Evolutionary conservation across 2,797 vertebrate species (phyloP).

Genomic region (Fistularia tabacaria): DNA sequence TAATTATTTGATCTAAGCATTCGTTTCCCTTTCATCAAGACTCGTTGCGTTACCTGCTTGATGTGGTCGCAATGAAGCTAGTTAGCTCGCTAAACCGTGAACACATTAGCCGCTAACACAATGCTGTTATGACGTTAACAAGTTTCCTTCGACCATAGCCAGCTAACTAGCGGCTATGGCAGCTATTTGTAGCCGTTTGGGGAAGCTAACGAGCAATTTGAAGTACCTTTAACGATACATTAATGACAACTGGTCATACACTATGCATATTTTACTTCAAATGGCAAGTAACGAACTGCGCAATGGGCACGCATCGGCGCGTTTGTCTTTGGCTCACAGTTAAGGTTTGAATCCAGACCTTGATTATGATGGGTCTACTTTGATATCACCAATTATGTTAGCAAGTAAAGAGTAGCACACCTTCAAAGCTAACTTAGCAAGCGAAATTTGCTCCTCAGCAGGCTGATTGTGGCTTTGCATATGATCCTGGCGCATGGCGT

Average conservation of each 20-base stretch:
- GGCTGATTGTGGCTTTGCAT: constrained; percentile 7
- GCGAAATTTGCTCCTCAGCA: constrained; percentile 36
- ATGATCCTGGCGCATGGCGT: neutral
- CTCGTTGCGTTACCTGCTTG: neutral
- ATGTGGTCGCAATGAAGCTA: constrained; percentile 62
- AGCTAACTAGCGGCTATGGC: constrained; percentile 76
- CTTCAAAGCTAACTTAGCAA: constrained; percentile 59
- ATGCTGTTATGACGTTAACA: constrained; percentile 69
- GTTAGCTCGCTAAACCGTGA: constrained; percentile 75
- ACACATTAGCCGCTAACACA: constrained; percentile 75
- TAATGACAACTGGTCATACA: fast-evolving
- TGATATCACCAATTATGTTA: constrained; percentile 44
- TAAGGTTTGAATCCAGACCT: constrained; percentile 21
- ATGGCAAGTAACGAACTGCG: neutral
- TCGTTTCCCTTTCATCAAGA: too few species aligned
- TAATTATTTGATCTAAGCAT: constrained; percentile 23
- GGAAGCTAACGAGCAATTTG: constrained; percentile 44
- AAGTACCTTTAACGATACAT: constrained; percentile 20
- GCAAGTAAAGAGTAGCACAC: constrained; percentile 48
- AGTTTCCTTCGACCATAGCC: constrained; percentile 58
- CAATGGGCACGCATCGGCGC: neutral
- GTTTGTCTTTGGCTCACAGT: constrained; percentile 1
- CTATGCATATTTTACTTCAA: neutral
- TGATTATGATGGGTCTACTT: constrained; percentile 26
- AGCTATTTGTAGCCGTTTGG: constrained; percentile 69